Evolutionary conservation across 2,113 vertebrate species (phyloP).

Genomic region (Numenius arquata): DNA sequence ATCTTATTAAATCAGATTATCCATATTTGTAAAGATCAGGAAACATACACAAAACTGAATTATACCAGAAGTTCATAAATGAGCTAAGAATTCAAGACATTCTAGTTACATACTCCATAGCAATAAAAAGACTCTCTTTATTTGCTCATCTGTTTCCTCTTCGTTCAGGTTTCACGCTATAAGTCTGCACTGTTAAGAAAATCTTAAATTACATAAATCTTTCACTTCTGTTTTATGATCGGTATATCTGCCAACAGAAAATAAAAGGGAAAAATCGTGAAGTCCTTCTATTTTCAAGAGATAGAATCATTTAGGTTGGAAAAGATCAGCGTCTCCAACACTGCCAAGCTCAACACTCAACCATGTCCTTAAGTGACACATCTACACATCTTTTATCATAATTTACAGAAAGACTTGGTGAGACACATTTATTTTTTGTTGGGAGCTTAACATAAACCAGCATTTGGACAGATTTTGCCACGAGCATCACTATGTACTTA

Average conservation of each 20-base stretch:
- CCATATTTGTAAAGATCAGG: not conserved
- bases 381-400: not conserved
- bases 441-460: constrained; percentile 2
- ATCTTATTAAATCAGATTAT: not conserved
- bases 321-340: not conserved
- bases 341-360: not conserved
- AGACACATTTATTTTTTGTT: constrained; percentile 41
- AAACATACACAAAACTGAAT: not conserved
- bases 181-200: not conserved
- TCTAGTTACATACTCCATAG: not conserved
- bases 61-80: not conserved
- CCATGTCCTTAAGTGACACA: not conserved
- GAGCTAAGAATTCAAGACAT: not conserved
- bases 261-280: constrained; percentile 4
- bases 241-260: constrained; percentile 51
- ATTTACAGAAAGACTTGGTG: constrained; percentile 53
- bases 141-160: not conserved
- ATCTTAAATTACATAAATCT: constrained; percentile 11
- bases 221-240: constrained; percentile 30
- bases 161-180: constrained; percentile 13
- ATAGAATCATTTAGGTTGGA: not conserved
- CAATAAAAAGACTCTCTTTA: not conserved
- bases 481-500: not conserved
- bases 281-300: constrained; percentile 28
- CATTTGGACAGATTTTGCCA: constrained; percentile 25